Evolutionary conservation across 2,888 invertebrate species (phyloP), one percentile per base, ranked within the genome.

Genomic region (Conchocele bisecta): DNA sequence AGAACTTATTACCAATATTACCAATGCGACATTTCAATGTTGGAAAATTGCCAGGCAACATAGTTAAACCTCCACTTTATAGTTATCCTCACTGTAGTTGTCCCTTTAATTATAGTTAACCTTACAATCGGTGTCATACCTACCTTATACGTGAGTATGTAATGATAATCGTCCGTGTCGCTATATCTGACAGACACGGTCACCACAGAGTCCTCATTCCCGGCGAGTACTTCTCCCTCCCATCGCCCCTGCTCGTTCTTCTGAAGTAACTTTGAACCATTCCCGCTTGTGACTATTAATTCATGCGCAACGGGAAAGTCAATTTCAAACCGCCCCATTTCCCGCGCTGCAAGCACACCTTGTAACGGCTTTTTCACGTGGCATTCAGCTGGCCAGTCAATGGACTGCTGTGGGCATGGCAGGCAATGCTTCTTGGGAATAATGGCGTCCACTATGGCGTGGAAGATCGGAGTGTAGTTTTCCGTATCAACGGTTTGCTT

Each of bases 61-160:
- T n/a, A n/a, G n/a, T n/a, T n/a, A n/a, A n/a, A n/a, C n/a, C n/a
- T n/a, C n/a, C n/a, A n/a, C n/a, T n/a, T n/a, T n/a, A n/a, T n/a
- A n/a, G n/a, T n/a, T n/a, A n/a, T n/a, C n/a, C n/a, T n/a, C n/a
- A n/a, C n/a, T n/a, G n/a, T n/a, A n/a, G n/a, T n/a, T n/a, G n/a
- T n/a, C n/a, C n/a, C n/a, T n/a, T n/a, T n/a, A n/a, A n/a, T 53
- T 5, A 26, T 31, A 26, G 11, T 53, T 24, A 57, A 13, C n/a
- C 42, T 17, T 57, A 17, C 29, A 13, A 7, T 42, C 13, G 29
- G 6, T 1, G 13, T 26, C 26, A 17, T 6, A n/a, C 22, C 33
- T 69, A 73, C 77, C 77, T 77, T 77, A 58, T 77, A 77, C 17
- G 77, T 77, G 13, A 77, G 73, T 35, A 77, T 73, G 37, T 77